phyloP scores from a whole-genome alignment of 2,888 invertebrate species.

The Camptogramma bilineatum region DNA sequence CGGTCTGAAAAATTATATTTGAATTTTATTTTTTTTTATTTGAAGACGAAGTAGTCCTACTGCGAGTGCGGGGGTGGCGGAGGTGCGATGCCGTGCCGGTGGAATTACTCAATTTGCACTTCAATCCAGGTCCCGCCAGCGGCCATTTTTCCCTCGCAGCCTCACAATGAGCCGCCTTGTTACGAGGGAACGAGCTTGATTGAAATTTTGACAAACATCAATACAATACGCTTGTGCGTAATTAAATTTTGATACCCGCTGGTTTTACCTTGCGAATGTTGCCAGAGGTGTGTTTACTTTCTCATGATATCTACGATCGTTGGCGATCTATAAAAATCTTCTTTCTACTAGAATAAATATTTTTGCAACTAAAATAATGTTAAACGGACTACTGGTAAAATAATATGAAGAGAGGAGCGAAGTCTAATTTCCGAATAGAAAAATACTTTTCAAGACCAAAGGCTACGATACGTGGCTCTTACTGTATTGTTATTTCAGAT shows the following conservation, averaged over 20 bases:
- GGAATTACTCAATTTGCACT: conserved; percentile 83
- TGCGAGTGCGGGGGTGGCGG: conserved; percentile 8
- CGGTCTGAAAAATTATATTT: too few relatives aligned
- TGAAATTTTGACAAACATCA: conserved; percentile 50
- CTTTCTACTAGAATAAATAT: too few relatives aligned
- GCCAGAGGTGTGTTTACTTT: conserved; percentile 5
- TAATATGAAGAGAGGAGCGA: too few relatives aligned
- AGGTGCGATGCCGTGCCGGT: conserved; percentile 52
- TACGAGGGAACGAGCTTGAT: conserved; percentile 49
- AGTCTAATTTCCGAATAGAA: too few relatives aligned
- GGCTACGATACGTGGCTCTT: too few relatives aligned
- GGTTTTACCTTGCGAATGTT: conserved; percentile 16
- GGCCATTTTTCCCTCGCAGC: conserved; percentile 74
- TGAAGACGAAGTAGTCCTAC: conserved; percentile 4
- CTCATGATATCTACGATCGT: not conserved
- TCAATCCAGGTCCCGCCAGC: conserved; percentile 81
- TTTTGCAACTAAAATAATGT: too few relatives aligned
- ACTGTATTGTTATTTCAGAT: too few relatives aligned
- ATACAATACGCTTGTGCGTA: conserved; percentile 37
- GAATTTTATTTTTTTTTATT: too few relatives aligned
- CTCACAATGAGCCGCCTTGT: conserved; percentile 49
- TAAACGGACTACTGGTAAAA: too few relatives aligned
- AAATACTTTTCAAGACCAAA: too few relatives aligned
- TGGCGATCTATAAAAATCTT: too few relatives aligned
- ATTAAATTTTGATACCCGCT: conserved; percentile 33